Base-by-base conservation (phyloP, 2,888 invertebrate species). In the Rhagonycha lutea region DNA sequence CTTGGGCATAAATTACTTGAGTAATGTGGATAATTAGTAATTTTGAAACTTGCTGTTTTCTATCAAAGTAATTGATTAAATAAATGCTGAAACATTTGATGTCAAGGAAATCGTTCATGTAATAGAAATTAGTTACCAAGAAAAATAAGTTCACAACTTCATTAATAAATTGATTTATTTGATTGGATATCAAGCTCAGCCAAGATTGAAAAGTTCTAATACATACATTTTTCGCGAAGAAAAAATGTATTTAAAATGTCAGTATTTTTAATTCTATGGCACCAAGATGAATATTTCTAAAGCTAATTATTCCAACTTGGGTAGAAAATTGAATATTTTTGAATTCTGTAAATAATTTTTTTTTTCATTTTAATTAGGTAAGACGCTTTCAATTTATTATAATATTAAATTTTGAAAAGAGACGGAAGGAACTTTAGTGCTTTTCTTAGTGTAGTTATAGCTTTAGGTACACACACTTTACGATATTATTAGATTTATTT, bases 401-500 rank as follows among this genome's bases (percentile, higher is more conserved):
- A 47, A 47, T 12, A 47, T 47, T n/a, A 47, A 47, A 8, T 47
- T 47, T 47, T 47, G 7, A n/a, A n/a, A 28, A 47, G n/a, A n/a
- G n/a, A 2, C 8, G n/a, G 47, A n/a, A n/a, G 12, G n/a, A 7
- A 47, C 3, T 47, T 47, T 47, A 47, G n/a, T 47, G 47, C 47
- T 47, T 47, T 47, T n/a, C 32, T 47, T 47, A n/a, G n/a, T 3
- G n/a, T 47, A 47, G 47, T 7, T 7, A 47, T 47, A 47, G n/a
- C 5, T 7, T 47, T n/a, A 47, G 47, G 47, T n/a, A 47, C n/a
- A 47, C 2, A n/a, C n/a, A 5, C 12, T 47, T 47, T 47, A 47
- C 47, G 7, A 47, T 47, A 47, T 47, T n/a, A n/a, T 47, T 75
- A 79, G 73, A 77, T 81, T 79, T 81, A 78, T 81, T 80, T 80